Evolutionary conservation across 30 jellyfish, hydroid and myxozoan genomes (phyloP).

Genomic region (Clytia hemisphaerica): DNA sequence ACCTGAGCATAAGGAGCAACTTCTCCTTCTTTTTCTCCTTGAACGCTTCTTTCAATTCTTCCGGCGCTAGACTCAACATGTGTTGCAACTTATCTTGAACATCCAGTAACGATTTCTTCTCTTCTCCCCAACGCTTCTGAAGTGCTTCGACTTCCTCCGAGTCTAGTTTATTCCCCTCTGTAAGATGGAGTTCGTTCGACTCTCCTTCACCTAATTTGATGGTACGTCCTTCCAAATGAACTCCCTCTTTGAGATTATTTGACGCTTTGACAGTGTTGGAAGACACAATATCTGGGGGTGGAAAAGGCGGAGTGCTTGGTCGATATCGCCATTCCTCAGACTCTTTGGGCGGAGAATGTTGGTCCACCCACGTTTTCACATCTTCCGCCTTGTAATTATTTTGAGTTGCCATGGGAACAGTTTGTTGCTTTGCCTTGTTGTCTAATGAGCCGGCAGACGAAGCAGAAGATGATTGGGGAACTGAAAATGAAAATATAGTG

Average conservation of each 20-base stretch:
- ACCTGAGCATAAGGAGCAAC: background rate
- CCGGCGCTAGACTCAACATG: background rate
- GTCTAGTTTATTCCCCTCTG: background rate
- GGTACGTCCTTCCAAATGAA: background rate
- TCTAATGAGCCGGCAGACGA: no score
- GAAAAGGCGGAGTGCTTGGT: conserved; percentile 18
- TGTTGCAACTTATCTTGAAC: background rate
- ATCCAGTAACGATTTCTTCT: background rate
- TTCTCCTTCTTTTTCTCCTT: conserved; percentile 2
- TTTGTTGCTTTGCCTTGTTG: no score
- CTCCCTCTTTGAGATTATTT: conserved; percentile 1
- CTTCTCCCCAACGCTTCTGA: background rate
- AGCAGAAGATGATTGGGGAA: no score
- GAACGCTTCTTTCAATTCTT: background rate
- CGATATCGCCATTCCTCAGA: no score
- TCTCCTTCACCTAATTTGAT: background rate
- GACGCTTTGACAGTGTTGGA: background rate
- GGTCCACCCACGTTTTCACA: no score
- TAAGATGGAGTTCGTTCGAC: background rate
- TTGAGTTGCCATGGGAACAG: no score
- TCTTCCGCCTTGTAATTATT: no score
- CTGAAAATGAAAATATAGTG: no score
- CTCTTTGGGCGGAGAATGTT: no score
- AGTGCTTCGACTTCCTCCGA: background rate
- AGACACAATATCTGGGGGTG: conserved; percentile 30